Evolutionary conservation across 2,888 invertebrate species (phyloP).

Genomic region (Oasisia sp.): DNA sequence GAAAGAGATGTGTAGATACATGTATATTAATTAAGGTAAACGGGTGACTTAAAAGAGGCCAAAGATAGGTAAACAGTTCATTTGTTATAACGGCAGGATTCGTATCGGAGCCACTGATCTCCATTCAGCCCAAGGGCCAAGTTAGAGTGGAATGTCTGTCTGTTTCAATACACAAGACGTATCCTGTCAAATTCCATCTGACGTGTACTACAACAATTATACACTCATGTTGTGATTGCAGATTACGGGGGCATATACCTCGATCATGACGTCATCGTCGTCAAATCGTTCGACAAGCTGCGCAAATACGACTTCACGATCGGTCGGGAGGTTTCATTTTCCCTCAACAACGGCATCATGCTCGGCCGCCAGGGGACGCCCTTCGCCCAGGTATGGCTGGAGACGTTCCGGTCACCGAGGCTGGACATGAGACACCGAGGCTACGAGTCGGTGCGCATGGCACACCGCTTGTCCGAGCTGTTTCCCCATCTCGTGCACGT

Average conservation of each 20-base stretch:
- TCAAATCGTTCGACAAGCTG: slow-evolving; percentile 39
- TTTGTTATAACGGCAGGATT: too few species aligned
- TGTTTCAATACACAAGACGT: too few species aligned
- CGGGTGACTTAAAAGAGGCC: too few species aligned
- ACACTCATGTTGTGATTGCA: neutral
- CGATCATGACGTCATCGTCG: slow-evolving; percentile 39
- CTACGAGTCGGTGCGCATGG: slow-evolving; percentile 24
- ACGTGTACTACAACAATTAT: too few species aligned
- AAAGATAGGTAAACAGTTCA: too few species aligned
- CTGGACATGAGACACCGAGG: slow-evolving; percentile 23
- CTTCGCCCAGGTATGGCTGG: slow-evolving; percentile 35
- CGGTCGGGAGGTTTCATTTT: slow-evolving; percentile 34
- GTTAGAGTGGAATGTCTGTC: too few species aligned
- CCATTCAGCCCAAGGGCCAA: too few species aligned
- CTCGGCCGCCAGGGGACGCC: slow-evolving; percentile 29
- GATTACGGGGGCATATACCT: slow-evolving; percentile 43
- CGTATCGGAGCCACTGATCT: too few species aligned
- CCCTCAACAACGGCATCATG: slow-evolving; percentile 37
- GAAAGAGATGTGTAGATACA: too few species aligned
- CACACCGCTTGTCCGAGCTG: neutral
- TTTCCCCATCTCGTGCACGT: slow-evolving; percentile 38
- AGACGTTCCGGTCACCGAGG: slow-evolving; percentile 29
- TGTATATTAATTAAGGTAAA: too few species aligned
- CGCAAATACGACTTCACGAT: slow-evolving; percentile 28
- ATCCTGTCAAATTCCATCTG: too few species aligned